phyloP scores from a whole-genome alignment of 2,888 invertebrate species.

The Nomada lathburiana region DNA sequence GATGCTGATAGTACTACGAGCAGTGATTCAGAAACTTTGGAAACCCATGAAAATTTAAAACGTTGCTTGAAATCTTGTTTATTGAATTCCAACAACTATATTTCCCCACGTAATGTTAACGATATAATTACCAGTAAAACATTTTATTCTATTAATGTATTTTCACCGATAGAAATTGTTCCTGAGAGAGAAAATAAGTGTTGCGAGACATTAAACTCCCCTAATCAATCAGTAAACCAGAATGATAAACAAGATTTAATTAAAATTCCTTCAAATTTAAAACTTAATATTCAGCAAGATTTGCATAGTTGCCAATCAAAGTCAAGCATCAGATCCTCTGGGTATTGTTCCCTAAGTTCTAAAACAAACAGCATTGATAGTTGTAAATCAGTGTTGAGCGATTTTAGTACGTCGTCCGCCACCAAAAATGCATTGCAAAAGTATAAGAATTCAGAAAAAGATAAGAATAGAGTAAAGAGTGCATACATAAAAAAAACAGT shows the following conservation, averaged over 20 bases:
- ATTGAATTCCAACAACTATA: slow-evolving; percentile 61
- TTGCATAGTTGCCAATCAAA: slow-evolving; percentile 59
- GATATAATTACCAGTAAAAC: slow-evolving; percentile 34
- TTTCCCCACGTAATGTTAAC: slow-evolving; percentile 40
- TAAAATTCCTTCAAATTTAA: slow-evolving; percentile 23
- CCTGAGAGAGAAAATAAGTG: slow-evolving; percentile 13
- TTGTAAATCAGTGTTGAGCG: slow-evolving; percentile 77
- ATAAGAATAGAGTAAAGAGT: slow-evolving; percentile 76
- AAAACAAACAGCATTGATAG: slow-evolving; percentile 80
- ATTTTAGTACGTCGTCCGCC: slow-evolving; percentile 77
- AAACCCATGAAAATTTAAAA: slow-evolving; percentile 78
- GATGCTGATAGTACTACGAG: slow-evolving; percentile 67
- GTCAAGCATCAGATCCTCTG: slow-evolving; percentile 57
- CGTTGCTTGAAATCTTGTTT: slow-evolving; percentile 75
- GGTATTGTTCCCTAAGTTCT: slow-evolving; percentile 70
- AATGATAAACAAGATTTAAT: slow-evolving; percentile 30
- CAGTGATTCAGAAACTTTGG: slow-evolving; percentile 79
- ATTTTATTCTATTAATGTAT: slow-evolving; percentile 20
- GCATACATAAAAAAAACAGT: slow-evolving; percentile 83
- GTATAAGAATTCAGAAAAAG: slow-evolving; percentile 70
- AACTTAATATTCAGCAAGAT: slow-evolving; percentile 37
- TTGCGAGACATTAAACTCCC: slow-evolving; percentile 14
- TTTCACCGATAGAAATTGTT: slow-evolving; percentile 26
- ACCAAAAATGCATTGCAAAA: slow-evolving; percentile 67
- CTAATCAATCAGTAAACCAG: slow-evolving; percentile 1